Evolutionary conservation across 1,140 invertebrate species (phyloP), one percentile per base, ranked within the genome.

Genomic region (Zophobas atratus): DNA sequence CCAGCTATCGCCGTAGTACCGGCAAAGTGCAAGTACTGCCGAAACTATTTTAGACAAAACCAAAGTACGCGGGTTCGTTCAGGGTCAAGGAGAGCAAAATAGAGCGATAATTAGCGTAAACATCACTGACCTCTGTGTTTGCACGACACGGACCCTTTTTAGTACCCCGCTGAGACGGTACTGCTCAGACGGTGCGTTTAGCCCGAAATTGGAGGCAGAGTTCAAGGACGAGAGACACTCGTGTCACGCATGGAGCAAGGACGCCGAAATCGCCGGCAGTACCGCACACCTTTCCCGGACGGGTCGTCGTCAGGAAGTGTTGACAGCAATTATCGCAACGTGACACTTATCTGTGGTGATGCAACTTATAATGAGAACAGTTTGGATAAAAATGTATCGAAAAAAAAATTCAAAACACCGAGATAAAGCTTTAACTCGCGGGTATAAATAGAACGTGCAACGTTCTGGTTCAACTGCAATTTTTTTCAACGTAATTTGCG

Each of bases 381-480:
- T 38, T 38, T 4, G 2, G 57, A 63, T 63, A 63, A 63, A 63
- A 63, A 63, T 39, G 36, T 63, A 39, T 63, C 57, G 33, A 56
- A 56, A 35, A 63, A 63, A 63, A 51, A 51, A 51, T 2, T 51
- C 6, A 41, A 67, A 67, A 67, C 60, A 67, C 6, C 4, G 5
- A 41, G 60, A 67, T 67, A 67, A 67, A 67, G 20, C 60, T 20
- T 67, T 67, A 67, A 41, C 2, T 46, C 3, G 3, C 43, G 38
- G 20, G 35, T 35, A 67, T 67, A 67, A 67, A 67, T 67, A 67
- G 60, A 67, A 67, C 60, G 60, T 67, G 60, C 60, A 67, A 67
- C 60, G 60, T 67, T 67, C 38, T 3, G 60, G 60, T 67, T 67
- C 60, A 67, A 2, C 49, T n/a, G 39, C 38, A 43, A 2, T 39